These are phyloP conservation scores for Threskiornis aethiopicus DNA, from an alignment of 2,797 vertebrate genomes.

Conservation along the genomic window DNA sequence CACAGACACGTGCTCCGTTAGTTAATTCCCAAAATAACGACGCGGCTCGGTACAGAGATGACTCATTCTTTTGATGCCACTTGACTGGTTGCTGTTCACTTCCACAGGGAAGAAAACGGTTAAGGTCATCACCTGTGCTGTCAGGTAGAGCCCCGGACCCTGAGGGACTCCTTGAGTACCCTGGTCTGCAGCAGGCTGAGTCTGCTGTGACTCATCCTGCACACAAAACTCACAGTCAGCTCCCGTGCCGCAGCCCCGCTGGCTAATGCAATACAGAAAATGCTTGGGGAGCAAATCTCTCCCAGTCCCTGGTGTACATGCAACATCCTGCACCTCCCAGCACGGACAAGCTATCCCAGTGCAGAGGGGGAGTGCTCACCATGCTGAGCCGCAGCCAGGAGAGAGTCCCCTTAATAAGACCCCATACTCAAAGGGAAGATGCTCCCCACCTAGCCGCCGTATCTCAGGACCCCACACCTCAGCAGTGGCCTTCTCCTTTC, in stretches of 20 bases:
- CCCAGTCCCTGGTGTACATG: fast-evolving
- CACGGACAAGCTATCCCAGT: not conserved
- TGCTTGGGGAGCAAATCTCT: not conserved
- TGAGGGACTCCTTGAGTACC: not conserved
- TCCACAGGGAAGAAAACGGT: not conserved
- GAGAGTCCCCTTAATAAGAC: not conserved
- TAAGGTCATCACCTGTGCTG: not conserved
- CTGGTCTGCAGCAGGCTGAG: not conserved
- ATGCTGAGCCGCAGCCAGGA: not conserved
- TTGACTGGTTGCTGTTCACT: conserved; percentile 24
- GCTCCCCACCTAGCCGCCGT: fast-evolving
- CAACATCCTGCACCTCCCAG: fast-evolving
- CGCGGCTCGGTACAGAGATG: not conserved
- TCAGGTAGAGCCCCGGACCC: not conserved
- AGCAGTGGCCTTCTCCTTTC: not conserved
- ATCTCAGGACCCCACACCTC: not conserved
- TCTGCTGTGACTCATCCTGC: not conserved
- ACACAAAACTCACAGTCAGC: not conserved
- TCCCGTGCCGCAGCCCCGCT: not conserved
- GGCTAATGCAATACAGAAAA: not conserved
- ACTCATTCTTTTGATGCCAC: conserved; percentile 13
- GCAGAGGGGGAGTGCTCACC: fast-evolving
- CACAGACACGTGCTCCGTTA: not conserved
- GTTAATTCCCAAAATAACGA: conserved; percentile 29
- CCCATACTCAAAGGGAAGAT: not conserved